Percentiles rank a stretch among this genome's conserved stretches.
Evolutionary conservation across 2,888 invertebrate species (phyloP).

Genomic region (Oxycera nigricornis): DNA sequence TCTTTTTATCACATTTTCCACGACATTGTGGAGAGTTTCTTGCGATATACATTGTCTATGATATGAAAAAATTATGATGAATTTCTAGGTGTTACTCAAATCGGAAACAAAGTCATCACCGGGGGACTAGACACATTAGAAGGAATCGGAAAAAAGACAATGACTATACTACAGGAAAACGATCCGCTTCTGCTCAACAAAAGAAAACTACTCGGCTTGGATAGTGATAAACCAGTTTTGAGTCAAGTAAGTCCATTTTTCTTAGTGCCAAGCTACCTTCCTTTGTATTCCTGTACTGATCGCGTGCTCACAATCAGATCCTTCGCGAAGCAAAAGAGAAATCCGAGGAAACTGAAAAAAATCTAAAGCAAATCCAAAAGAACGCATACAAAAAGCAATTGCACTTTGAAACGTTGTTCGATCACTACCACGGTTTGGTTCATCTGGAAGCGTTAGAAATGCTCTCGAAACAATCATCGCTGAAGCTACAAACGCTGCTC

Average conservation of each 20-base stretch:
- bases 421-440: slow-evolving; percentile 86
- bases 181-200: slow-evolving; percentile 84
- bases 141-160: slow-evolving; percentile 92
- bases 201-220: slow-evolving; percentile 63
- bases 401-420: slow-evolving; percentile 82
- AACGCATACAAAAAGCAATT: slow-evolving; percentile 62
- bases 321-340: slow-evolving; percentile 74
- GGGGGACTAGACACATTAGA: slow-evolving; percentile 89
- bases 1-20: too few species aligned
- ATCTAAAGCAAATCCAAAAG: slow-evolving; percentile 54
- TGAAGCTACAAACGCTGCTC: slow-evolving; percentile 73
- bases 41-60: too few species aligned
- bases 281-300: background rate
- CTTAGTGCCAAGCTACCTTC: background rate
- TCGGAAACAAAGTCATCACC: slow-evolving; percentile 75
- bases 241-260: slow-evolving; percentile 51
- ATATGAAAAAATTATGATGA: too few species aligned
- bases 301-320: slow-evolving; percentile 57
- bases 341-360: slow-evolving; percentile 64
- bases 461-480: slow-evolving; percentile 80
- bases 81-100: slow-evolving; percentile 53
- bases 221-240: slow-evolving; percentile 56
- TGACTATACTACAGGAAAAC: slow-evolving; percentile 90
- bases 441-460: slow-evolving; percentile 92
- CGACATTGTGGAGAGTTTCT: too few species aligned